Evolutionary conservation across 2,888 invertebrate genomes (phyloP), one percentile per base, ranked within the genome.

Genomic region (Orchesella flavescens): DNA sequence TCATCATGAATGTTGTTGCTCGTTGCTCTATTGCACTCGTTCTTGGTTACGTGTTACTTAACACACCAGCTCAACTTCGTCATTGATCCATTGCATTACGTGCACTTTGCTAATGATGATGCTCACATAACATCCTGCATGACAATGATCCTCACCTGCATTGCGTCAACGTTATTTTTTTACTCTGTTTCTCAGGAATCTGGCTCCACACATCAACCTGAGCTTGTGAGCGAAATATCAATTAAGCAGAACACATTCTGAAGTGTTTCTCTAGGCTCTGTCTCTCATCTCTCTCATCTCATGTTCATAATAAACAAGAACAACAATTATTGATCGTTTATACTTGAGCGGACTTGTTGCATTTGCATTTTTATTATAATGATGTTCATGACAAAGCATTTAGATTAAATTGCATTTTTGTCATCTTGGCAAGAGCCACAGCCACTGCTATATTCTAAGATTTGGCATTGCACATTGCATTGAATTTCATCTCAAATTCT

Each of bases 21-120:
- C 23, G 15, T 63, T 53, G 74, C 63, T 74, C 17, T 68, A 61
- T 63, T 55, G 72, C 72, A 79, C 72, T 77, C 59, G 65, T 34
- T 53, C 55, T 71, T 71, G 71, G 46, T 12, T 55, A 24, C 65
- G 53, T 79, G 79, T 79, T 79, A 79, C 72, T 72, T 79, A 79
- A 79, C 79, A 79, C 79, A n/a, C n/a, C n/a, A n/a, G n/a, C n/a
- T n/a, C 65, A 71, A 63, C 63, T 63, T 23, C 71, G 72, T 72
- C 79, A 79, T 79, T 69, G 79, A 71, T 79, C 72, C 65, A 75
- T 63, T 75, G 46, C 59, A 76, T 43, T 78, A 78, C 69, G 71
- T 72, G 79, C 72, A 79, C 72, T 71, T 79, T 73, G 17, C 46
- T 68, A 68, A 68, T 68, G 68, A 68, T 21, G 61, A 61, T 24